Evolutionary conservation across 2,888 invertebrate species (phyloP).

Genomic region (Nesidiocoris tenuis): DNA sequence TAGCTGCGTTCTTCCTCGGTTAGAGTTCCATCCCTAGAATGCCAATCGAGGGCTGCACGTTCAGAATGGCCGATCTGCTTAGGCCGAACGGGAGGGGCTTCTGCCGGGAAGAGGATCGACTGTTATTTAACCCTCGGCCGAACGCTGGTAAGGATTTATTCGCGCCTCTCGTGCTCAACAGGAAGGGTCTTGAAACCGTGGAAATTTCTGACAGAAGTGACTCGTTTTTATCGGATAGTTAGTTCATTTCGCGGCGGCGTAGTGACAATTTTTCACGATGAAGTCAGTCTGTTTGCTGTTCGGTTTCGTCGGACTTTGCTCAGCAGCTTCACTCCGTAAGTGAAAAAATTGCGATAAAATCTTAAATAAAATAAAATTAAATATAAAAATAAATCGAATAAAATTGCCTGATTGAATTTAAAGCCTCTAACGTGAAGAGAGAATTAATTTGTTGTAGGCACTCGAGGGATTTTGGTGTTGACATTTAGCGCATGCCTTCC

Average conservation of each 20-base stretch:
- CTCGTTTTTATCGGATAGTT: background rate
- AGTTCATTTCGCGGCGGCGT: background rate
- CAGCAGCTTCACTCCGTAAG: slow-evolving; percentile 16
- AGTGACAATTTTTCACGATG: background rate
- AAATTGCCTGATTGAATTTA: too few relatives aligned
- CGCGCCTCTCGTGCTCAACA: background rate
- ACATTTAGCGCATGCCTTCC: too few relatives aligned
- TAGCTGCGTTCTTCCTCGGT: too few relatives aligned
- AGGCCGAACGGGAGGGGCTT: too few relatives aligned
- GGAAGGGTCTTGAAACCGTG: background rate
- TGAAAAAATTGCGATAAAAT: background rate
- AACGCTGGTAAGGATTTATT: background rate
- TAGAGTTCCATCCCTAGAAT: too few relatives aligned
- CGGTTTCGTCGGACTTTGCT: background rate
- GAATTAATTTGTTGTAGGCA: too few relatives aligned
- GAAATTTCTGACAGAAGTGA: background rate
- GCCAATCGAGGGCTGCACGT: too few relatives aligned
- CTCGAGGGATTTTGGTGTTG: too few relatives aligned
- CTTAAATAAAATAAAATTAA: background rate
- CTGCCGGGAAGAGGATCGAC: background rate
- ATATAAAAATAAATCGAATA: background rate
- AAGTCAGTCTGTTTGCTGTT: slow-evolving; percentile 20
- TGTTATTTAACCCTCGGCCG: background rate
- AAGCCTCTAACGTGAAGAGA: too few relatives aligned
- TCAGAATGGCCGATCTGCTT: too few relatives aligned